Conservation (phyloP, 2,797 vertebrate genomes). For the Trachops cirrhosus region DNA sequence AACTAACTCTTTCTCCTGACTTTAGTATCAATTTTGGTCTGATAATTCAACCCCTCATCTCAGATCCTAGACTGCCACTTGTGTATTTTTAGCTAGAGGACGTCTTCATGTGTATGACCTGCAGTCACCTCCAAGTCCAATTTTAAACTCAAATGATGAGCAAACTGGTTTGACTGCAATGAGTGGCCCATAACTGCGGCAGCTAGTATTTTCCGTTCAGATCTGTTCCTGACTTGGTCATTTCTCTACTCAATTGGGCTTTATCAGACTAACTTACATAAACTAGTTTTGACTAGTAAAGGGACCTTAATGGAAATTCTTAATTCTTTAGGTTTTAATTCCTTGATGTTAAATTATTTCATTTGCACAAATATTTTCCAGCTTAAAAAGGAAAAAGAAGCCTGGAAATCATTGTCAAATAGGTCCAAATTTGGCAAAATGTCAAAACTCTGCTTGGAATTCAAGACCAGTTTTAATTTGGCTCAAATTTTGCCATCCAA, state of each 20-base stretch:
- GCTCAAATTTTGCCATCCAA: background rate
- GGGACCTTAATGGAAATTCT: background rate
- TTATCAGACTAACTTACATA: background rate
- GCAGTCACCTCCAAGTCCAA: background rate
- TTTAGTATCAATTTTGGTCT: background rate
- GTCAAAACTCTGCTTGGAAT: background rate
- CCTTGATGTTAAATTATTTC: background rate
- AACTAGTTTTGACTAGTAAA: background rate
- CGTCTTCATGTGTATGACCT: background rate
- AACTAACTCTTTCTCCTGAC: background rate
- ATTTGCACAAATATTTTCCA: background rate
- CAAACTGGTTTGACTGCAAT: background rate
- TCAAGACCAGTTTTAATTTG: background rate
- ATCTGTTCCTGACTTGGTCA: background rate
- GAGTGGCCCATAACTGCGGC: background rate
- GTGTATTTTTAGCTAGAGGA: background rate
- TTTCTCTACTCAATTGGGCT: background rate
- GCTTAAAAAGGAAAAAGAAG: background rate
- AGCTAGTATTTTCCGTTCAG: background rate
- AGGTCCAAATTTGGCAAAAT: background rate
- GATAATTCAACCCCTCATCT: background rate
- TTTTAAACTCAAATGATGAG: background rate
- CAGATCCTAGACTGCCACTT: background rate
- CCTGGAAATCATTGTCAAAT: background rate
- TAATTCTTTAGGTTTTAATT: background rate